Evolutionary conservation across 2,888 invertebrate genomes (phyloP), one percentile per base, ranked within the genome.

Genomic region (Aleiodes alternator): DNA sequence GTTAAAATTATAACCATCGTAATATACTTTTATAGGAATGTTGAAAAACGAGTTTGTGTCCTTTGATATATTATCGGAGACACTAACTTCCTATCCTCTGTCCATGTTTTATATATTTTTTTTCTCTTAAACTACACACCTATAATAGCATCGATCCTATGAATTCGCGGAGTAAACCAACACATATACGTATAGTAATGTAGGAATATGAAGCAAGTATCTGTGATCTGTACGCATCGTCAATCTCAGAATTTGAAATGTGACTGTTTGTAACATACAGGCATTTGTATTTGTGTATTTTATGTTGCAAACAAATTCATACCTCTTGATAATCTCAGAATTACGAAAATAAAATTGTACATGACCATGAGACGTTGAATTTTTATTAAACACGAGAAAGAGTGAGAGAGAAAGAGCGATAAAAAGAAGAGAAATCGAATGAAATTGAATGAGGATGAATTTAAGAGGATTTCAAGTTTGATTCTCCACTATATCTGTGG

Each of bases 211-310:
- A 8, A 61, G 14, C 38, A 8, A 38, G 38, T 38, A 14, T 43
- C 29, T 23, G 23, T 51, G 9, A 51, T 34, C 51, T 12, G 31
- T 69, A 69, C 57, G 38, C 57, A 69, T 69, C 51, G 68, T 69
- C 56, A 51, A 73, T 69, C 51, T 57, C 14, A 9, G 57, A 69
- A 69, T 57, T 73, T 31, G 11, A 57, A 73, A 69, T 57, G 73
- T 53, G 29, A 61, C 56, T 57, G 59, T 23, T 48, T 50, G 48
- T 29, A 43, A 71, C 57, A 68, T 23, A 12, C 48, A 29, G 56
- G 29, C 8, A 31, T 68, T 29, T n/a, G 68, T 51, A 68, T 23
- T 29, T 29, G n/a, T 53, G 51, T 16, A 43, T 43, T 43, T 68
- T 68, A 31, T 12, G 50, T 31, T 14, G 23, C 50, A 23, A 14